These are phyloP conservation scores for Xestia xanthographa DNA, from an alignment of 2,888 invertebrate species.

Conservation along the genomic window DNA sequence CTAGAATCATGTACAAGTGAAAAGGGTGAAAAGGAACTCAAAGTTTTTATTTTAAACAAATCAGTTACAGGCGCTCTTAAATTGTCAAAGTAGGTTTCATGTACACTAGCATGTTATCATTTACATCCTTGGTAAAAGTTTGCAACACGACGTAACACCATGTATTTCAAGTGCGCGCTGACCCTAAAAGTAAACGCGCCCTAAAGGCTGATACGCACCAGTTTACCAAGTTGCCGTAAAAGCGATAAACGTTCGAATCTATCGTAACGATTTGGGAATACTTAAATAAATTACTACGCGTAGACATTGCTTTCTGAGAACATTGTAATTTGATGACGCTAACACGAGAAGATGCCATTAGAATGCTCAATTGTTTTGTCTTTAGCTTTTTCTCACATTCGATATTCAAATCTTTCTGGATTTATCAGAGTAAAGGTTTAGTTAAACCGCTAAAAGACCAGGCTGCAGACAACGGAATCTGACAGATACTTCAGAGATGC, in stretches of 20 bases:
- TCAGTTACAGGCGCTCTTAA: neutral
- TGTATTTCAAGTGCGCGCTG: neutral
- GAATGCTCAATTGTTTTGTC: conserved; percentile 42
- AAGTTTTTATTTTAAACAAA: neutral
- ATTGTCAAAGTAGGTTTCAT: neutral
- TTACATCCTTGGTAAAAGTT: neutral
- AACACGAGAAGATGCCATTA: conserved; percentile 44
- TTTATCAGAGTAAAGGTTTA: neutral
- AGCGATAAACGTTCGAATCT: conserved; percentile 41
- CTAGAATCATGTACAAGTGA: neutral
- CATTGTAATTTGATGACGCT: conserved; percentile 48
- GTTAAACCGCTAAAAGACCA: neutral
- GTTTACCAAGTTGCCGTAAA: conserved; percentile 8
- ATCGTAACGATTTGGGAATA: conserved; percentile 55
- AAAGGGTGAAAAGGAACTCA: neutral
- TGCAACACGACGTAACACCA: neutral
- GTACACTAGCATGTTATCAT: neutral
- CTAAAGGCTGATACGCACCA: conserved; percentile 22
- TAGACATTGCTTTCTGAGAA: conserved; percentile 48
- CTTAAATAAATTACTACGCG: conserved; percentile 49
- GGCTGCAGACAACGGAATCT: neutral
- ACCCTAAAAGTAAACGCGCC: conserved; percentile 18
- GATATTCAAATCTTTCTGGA: neutral
- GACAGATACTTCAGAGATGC: neutral
- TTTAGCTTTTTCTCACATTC: conserved; percentile 28